These are phyloP conservation scores for Pantherophis alleghaniensis DNA, from an alignment of 2,797 vertebrate species.

Conservation along the genomic window DNA sequence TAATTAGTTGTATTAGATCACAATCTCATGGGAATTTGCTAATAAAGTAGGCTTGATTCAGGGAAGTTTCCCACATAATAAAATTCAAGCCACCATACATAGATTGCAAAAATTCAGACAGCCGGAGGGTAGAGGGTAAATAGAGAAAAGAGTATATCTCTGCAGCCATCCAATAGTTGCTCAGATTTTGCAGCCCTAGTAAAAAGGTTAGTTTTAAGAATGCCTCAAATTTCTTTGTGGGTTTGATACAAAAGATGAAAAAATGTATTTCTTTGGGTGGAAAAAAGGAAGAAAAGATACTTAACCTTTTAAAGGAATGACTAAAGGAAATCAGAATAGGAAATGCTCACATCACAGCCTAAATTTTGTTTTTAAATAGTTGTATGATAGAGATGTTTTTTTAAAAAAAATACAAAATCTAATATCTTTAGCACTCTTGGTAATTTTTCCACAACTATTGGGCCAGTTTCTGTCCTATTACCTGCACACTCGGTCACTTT, in stretches of 20 bases:
- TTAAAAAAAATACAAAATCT: background rate
- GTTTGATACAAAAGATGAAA: background rate
- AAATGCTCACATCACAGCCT: background rate
- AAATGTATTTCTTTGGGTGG: background rate
- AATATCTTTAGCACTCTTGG: background rate
- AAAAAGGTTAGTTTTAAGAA: background rate
- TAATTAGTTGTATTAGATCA: background rate
- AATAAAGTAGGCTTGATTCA: background rate
- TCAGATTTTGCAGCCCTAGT: background rate
- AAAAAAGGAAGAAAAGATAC: background rate
- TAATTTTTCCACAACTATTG: background rate
- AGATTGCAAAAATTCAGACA: background rate
- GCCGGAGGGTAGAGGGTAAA: background rate
- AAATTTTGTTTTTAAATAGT: background rate
- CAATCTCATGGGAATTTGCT: background rate
- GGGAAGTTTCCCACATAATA: background rate
- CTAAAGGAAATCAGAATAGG: background rate
- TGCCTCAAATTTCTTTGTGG: background rate
- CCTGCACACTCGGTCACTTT: background rate
- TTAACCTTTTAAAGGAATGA: background rate
- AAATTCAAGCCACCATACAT: background rate
- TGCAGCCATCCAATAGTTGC: background rate
- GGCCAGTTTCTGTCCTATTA: background rate
- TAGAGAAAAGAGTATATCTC: background rate
- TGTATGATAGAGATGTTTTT: background rate